Evolutionary conservation across 2,888 invertebrate species (phyloP).

Genomic region (Crossocerus cetratus): DNA sequence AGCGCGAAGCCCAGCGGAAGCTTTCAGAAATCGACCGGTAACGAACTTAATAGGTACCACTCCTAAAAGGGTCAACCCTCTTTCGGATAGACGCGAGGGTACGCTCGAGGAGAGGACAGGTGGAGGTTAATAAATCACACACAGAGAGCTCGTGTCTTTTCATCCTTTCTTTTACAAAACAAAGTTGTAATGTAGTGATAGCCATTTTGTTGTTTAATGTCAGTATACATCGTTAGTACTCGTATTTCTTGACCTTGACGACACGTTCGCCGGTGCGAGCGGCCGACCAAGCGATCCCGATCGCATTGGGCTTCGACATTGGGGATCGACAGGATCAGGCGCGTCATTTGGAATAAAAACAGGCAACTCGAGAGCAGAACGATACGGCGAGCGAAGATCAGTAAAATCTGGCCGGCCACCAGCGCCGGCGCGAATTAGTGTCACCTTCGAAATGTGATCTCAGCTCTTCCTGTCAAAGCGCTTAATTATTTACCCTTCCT

Average conservation of each 20-base stretch:
- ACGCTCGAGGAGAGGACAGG: neutral
- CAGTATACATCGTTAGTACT: constrained; percentile 69
- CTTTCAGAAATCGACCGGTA: constrained; percentile 42
- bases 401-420: constrained; percentile 34
- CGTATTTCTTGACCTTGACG: constrained; percentile 56
- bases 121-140: constrained; percentile 20
- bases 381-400: constrained; percentile 40
- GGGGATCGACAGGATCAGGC: constrained; percentile 17
- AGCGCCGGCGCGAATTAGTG: too few species aligned
- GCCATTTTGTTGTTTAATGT: constrained; percentile 61
- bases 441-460: constrained; percentile 5
- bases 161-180: constrained; percentile 69
- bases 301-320: constrained; percentile 16
- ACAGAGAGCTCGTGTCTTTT: constrained; percentile 50
- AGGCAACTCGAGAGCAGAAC: constrained; percentile 50
- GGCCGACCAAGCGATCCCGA: constrained; percentile 32
- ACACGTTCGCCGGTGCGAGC: constrained; percentile 24
- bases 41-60: neutral
- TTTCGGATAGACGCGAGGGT: neutral
- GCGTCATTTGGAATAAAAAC: constrained; percentile 36
- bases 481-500: constrained; percentile 28
- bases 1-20: constrained; percentile 47
- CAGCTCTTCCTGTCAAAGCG: constrained; percentile 9
- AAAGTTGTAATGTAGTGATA: constrained; percentile 71
- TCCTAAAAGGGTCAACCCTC: neutral